Base-by-base conservation (phyloP, 2,888 invertebrate species). In the Deilephila porcellus region DNA sequence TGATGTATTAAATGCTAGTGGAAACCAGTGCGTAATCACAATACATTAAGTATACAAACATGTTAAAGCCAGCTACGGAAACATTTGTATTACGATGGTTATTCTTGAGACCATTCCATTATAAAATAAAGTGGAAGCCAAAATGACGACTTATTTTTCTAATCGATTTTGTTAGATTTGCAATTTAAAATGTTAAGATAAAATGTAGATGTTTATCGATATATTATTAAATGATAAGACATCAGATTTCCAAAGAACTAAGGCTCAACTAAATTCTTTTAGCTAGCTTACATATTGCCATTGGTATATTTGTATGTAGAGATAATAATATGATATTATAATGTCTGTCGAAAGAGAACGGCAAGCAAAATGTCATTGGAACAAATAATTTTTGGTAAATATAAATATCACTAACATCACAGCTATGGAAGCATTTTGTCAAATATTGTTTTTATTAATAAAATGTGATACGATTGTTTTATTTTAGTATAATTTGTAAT, bases 61-160 rank as follows among this genome's bases (percentile, higher is more conserved):
- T 81, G 85, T 79, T 80, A 82, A 85, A 86, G 84, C 83, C 84
- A 86, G 82, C 84, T 86, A 83, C 84, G 83, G 85, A 85, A 83
- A 80, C 70, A 64, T 76, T 79, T 83, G 83, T 83, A 83, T 78
- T 82, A 83, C 81, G 86, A 90, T 92, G 93, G 93, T 93, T 91
- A 93, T 83, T 88, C 88, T 90, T 90, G 89, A 92, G 89, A 93
- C 94, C 93, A 94, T 94, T 94, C 94, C 94, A 94, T 91, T 92
- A 86, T 89, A 91, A 84, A 85, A 84, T 92, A 91, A 90, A 90
- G 90, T 91, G 89, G 91, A 93, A 91, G 94, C 93, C 94, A 94
- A 94, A 93, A 92, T 91, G 90, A 92, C 89, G 91, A 93, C 91
- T 94, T 94, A 94, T 94, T 94, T 94, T 94, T 94, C 92, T 94